Evolutionary conservation across 2,113 vertebrate species (phyloP).

Genomic region (Merops nubicus): DNA sequence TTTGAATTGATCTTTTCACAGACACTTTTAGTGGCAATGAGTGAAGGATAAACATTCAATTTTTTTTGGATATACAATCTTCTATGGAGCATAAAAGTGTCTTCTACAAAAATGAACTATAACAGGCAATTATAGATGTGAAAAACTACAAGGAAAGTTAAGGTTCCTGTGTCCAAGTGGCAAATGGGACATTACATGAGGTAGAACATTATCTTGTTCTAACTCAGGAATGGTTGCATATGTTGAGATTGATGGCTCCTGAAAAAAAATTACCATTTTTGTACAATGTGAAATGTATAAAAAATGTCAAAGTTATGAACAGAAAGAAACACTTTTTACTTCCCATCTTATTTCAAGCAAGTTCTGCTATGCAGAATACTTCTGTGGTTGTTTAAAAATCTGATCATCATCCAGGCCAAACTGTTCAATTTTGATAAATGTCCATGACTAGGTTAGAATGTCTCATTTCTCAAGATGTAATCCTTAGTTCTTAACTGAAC

Average conservation of each 20-base stretch:
- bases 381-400: background rate
- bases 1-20: background rate
- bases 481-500: background rate
- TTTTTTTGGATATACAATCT: background rate
- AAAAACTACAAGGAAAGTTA: background rate
- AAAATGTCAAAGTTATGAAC: background rate
- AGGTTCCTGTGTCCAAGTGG: background rate
- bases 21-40: background rate
- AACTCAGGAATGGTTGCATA: background rate
- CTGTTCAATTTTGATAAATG: background rate
- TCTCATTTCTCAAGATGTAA: background rate
- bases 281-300: background rate
- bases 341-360: background rate
- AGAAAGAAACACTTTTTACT: background rate
- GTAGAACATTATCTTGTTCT: background rate
- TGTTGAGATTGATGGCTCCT: background rate
- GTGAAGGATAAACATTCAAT: background rate
- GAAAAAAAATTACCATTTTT: background rate
- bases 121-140: background rate
- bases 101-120: background rate
- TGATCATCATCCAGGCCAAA: background rate
- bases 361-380: background rate
- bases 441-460: background rate
- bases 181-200: background rate
- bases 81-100: background rate